Base-by-base conservation (phyloP, 2,888 invertebrate species). In the Troides oblongomaculatus region DNA sequence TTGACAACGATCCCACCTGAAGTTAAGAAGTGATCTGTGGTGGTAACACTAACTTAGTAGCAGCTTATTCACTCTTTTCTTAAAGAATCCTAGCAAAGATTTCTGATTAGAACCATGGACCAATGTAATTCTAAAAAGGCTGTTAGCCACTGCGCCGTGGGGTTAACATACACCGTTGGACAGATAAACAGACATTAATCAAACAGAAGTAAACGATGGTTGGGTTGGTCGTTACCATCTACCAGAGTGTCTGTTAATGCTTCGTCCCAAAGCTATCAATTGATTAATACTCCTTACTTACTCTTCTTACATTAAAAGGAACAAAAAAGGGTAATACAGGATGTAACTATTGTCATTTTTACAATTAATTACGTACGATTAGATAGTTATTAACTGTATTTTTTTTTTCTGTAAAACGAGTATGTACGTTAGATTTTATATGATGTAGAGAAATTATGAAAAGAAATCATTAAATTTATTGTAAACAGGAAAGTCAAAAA, bases 181-280 rank as follows among this genome's bases (percentile, higher is more conserved):
- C 39, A 39, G 8, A 50, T 50, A 14, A 50, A 50, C 12, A 50
- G 18, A 17, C 50, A 14, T 14, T 50, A 50, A 50, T 12, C 50
- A 50, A 17, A 50, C 50, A 50, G 50, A 50, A 5, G 50, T 50
- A 18, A 14, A 50, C 50, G 50, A 50, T 14, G 17, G 14, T 50
- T 14, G 18, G 39, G 39, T 39, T 39, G 39, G 39, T 39, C 39
- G 50, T 50, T 50, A 50, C 17, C 50, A 50, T 50, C 18, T 5
- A 56, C 17, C 25, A 18, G 43, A 59, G 58, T 43, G 18, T 43
- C 43, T 43, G 59, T 62, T 43, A 62, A 62, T 62, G 23, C 43
- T 10, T 23, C 43, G 21, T 21, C 43, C 21, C 43, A 39, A 12
- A 30, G 21, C 43, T 43, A 62, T 62, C 17, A 43, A n/a, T 62